Evolutionary conservation across 1,140 invertebrate genomes (phyloP).

Genomic region (Nylanderia fulva): DNA sequence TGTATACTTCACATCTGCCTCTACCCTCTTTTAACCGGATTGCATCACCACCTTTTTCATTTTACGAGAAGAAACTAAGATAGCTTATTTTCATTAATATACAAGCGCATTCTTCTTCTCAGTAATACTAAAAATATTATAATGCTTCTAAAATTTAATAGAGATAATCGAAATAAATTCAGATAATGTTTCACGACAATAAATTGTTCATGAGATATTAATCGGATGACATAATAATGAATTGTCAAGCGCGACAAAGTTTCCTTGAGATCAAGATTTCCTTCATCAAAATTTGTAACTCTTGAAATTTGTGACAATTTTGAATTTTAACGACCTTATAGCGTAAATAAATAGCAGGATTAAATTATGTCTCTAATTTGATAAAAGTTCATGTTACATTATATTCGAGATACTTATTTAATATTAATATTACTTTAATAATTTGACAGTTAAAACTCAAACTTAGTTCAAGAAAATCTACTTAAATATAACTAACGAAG

Average conservation of each 20-base stretch:
- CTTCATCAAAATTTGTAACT: slow-evolving; percentile 5
- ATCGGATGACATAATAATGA: slow-evolving; percentile 50
- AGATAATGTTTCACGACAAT: slow-evolving; percentile 26
- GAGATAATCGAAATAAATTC: slow-evolving; percentile 44
- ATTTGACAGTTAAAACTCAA: neutral
- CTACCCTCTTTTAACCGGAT: neutral
- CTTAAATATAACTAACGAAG: neutral
- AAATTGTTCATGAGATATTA: slow-evolving; percentile 26
- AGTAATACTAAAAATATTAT: neutral
- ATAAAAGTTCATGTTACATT: neutral
- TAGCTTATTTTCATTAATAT: neutral
- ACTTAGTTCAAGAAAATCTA: neutral
- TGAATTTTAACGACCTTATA: slow-evolving; percentile 33
- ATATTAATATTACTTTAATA: neutral
- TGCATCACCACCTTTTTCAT: neutral
- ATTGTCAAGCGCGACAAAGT: slow-evolving; percentile 22
- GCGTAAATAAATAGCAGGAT: neutral
- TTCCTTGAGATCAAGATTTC: slow-evolving; percentile 49
- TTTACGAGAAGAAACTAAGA: neutral
- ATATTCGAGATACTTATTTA: neutral
- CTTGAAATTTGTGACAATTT: neutral
- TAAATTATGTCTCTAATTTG: neutral
- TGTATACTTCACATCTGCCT: neutral
- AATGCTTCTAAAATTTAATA: slow-evolving; percentile 7
- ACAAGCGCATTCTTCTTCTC: neutral